Evolutionary conservation across 2,113 vertebrate species (phyloP), one percentile per base, ranked within the genome.

Genomic region (Pygoscelis adeliae): DNA sequence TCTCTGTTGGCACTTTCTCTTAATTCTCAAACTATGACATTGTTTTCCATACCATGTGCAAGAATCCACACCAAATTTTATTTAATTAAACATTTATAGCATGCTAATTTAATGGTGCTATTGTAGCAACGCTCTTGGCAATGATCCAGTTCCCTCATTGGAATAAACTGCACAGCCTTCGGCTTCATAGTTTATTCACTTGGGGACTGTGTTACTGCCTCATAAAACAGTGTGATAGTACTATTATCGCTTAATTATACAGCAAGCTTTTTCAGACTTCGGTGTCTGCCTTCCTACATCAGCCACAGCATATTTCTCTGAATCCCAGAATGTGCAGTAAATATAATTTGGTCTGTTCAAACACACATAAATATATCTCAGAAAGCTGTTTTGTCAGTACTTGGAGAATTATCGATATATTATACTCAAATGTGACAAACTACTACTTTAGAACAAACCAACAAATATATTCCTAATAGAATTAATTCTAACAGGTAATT

Each of bases 241-340:
- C 52, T 63, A 92, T 93, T 93, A 96, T 62, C 53, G 89, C 65
- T 97, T 83, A 86, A 96, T 97, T 97, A 95, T 89, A 84, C 74
- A 72, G 82, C 34, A 25, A 21, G 53, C 36, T 84, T 84, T 44
- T 89, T 67, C 90, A 96, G 36, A n/a, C 5, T 22, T 87, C 1
- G 1, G 44, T 34, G 36, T 79, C 56, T 95, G 71, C 82, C n/a
- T 66, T 83, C 86, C 67, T 79, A 16, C 46, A 61, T 30, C 70
- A 65, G 40, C 61, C 40, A 66, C 27, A 21, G 49, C 27, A 13
- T 7, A 59, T 44, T 92, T 58, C 46, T 73, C 52, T 88, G 55
- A 94, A 82, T 38, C 71, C 78, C 13, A 56, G 65, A 79, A 85
- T n/a, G 84, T 26, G 46, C 15, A 40, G 38, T 74, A 69, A 90